phyloP scores from a whole-genome alignment of 2,113 vertebrate species.

The Bubo scandiacus region DNA sequence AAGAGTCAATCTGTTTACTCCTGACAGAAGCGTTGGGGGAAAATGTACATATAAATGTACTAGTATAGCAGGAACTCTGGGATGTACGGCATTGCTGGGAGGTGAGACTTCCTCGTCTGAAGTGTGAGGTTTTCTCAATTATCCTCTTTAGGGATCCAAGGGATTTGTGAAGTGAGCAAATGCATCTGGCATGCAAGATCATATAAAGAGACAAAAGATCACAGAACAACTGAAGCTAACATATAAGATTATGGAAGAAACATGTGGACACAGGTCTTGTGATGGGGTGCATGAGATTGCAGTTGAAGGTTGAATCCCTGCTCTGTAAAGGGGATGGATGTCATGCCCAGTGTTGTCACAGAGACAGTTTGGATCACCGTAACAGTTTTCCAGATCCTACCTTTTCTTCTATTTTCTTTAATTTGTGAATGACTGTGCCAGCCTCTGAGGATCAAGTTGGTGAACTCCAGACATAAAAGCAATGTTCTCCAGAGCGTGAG shows the following conservation, averaged over 20 bases:
- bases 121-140: not conserved
- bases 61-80: not conserved
- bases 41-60: not conserved
- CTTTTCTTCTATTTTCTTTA: not conserved
- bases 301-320: not conserved
- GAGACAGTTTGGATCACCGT: not conserved
- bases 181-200: not conserved
- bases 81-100: not conserved
- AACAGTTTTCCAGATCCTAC: not conserved
- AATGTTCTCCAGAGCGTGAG: not conserved
- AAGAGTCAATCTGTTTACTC: not conserved
- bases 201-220: not conserved
- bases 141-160: not conserved
- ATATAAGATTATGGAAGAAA: not conserved
- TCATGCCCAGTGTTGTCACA: not conserved
- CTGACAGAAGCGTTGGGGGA: not conserved
- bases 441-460: not conserved
- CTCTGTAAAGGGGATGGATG: not conserved
- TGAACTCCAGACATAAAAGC: not conserved
- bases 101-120: not conserved
- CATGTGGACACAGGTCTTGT: rapidly evolving
- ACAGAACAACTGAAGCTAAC: not conserved
- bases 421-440: not conserved
- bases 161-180: not conserved
- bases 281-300: not conserved